Base-by-base conservation (phyloP, 2,113 vertebrate genomes). In the Polyodon spathula region DNA sequence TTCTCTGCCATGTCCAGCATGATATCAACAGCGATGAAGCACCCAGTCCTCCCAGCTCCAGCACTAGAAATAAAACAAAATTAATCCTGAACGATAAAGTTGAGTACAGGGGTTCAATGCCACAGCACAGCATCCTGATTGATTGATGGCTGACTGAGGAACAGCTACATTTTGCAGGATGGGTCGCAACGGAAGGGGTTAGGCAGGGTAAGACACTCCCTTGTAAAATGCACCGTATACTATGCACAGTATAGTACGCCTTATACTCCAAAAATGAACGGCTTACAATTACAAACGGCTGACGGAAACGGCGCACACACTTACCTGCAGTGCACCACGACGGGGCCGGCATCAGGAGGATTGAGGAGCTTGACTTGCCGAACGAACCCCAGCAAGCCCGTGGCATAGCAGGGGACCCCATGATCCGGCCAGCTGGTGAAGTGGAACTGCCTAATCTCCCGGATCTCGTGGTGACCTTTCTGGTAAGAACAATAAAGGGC, bases 1-100 rank as follows among this genome's bases (percentile, higher is more conserved):
- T 93, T 97, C 82, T 98, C 95, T 0, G 95, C 95, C 95, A 98
- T 98, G 82, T 98, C 95, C 14, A 98, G 81, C 94, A 98, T 97
- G 75, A 97, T 95, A 81, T 98, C 95, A 4, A 98, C 97, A 12
- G 94, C 95, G 3, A 98, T 97, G 65, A 97, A 97, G 58, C 95
- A 98, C 59, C 95, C 95, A 0, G 94, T 97, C 76, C 95, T 86
- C 17, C 95, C 95, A 0, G 95, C 94, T 5, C 95, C 95, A 4
- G 95, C 94, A 52, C 95, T 98, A 63, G 4, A 1, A 9, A 56
- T 16, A 66, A 11, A 54, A 7, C 27, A 14, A 57, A n/a, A n/a
- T 8, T 37, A 14, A 57, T n/a, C n/a, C n/a, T n/a, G 12, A 56
- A 38, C 53, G 14, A 6, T 10, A 27, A 56, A 43, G 37, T 15